phyloP scores from a whole-genome alignment of 2,113 vertebrate genomes.

The Polypterus bichir region DNA sequence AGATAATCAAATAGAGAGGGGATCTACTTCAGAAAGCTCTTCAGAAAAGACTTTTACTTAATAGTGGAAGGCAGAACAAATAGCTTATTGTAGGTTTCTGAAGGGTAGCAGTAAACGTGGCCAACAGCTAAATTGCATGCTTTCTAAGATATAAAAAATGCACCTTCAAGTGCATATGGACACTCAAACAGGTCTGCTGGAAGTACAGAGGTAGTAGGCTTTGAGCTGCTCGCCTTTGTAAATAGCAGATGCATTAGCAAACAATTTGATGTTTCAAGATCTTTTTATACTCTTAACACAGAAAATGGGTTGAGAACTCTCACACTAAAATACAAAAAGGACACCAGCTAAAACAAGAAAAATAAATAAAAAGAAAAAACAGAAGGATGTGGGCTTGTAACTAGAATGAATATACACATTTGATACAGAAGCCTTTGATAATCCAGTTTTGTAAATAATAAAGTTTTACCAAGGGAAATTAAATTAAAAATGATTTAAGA shows the following conservation, averaged over 20 bases:
- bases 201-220: slow-evolving; percentile 24
- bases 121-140: slow-evolving; percentile 19
- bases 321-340: background rate
- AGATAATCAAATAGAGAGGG: too few relatives aligned
- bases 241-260: slow-evolving; percentile 18
- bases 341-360: background rate
- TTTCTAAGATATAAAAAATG: slow-evolving; percentile 15
- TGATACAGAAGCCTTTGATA: too few relatives aligned
- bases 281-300: slow-evolving; percentile 3
- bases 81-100: slow-evolving; percentile 7
- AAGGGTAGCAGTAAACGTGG: slow-evolving; percentile 17
- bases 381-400: background rate
- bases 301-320: slow-evolving; percentile 4
- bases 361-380: background rate
- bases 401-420: too few relatives aligned
- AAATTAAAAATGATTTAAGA: too few relatives aligned
- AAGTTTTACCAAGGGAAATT: too few relatives aligned
- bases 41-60: slow-evolving; percentile 6
- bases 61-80: slow-evolving; percentile 12
- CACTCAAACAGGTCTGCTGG: slow-evolving; percentile 17
- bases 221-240: slow-evolving; percentile 19
- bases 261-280: slow-evolving; percentile 6
- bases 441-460: too few relatives aligned
- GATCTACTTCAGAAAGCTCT: background rate
- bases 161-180: slow-evolving; percentile 17